Evolutionary conservation across 2,797 vertebrate species (phyloP).

Genomic region (Benthosema pterotum): DNA sequence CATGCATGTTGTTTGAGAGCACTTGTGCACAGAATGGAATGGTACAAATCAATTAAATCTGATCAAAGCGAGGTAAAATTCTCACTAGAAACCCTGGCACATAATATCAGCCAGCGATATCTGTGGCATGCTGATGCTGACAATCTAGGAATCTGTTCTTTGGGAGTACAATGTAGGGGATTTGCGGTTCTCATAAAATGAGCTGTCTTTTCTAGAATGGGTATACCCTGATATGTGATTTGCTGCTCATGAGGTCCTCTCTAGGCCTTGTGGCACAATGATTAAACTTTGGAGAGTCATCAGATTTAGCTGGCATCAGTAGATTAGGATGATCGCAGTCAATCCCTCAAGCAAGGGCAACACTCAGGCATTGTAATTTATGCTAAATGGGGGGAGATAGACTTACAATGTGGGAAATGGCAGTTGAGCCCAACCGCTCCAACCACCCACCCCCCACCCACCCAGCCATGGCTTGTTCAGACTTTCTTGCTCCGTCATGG

Average conservation of each 20-base stretch:
- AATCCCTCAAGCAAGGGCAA: constrained; percentile 60
- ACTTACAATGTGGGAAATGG: constrained; percentile 57
- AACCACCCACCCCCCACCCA: too few species aligned
- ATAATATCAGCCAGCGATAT: too few species aligned
- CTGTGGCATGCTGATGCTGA: constrained; percentile 29
- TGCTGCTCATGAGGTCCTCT: constrained; percentile 51
- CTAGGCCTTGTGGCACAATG: constrained; percentile 58
- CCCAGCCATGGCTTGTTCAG: not conserved
- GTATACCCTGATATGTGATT: constrained; percentile 54
- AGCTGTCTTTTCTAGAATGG: constrained; percentile 37
- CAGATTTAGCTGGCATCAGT: constrained; percentile 60
- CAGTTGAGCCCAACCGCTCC: too few species aligned
- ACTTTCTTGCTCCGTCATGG: constrained; percentile 16
- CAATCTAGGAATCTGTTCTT: constrained; percentile 41
- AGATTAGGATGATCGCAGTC: constrained; percentile 68
- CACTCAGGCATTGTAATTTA: constrained; percentile 65
- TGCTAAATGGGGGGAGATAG: constrained; percentile 66
- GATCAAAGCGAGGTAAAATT: too few species aligned
- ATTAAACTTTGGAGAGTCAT: constrained; percentile 71
- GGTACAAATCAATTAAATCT: too few species aligned
- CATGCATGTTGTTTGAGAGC: too few species aligned
- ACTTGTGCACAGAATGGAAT: too few species aligned
- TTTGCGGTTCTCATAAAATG: constrained; percentile 44
- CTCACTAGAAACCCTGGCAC: not conserved
- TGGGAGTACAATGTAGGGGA: constrained; percentile 37